These are phyloP conservation scores for Rhabdophis nuchalis DNA, from an alignment of 2,797 vertebrate genomes.

Conservation along the genomic window DNA sequence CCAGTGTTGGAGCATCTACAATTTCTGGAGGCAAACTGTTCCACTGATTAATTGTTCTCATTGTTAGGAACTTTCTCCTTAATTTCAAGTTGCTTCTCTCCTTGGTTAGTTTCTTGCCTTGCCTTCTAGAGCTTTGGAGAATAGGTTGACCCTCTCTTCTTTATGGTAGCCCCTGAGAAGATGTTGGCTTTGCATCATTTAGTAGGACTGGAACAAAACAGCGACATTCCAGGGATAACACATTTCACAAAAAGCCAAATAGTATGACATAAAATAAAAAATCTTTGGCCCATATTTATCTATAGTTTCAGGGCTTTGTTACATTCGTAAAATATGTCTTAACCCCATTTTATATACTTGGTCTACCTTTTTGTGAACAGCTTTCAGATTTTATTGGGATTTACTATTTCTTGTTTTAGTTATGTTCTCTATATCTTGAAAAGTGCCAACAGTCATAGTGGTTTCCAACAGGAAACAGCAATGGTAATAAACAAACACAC, in stretches of 20 bases:
- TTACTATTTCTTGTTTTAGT: neutral
- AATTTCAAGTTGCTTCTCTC: neutral
- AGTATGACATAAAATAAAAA: neutral
- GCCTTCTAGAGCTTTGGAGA: neutral
- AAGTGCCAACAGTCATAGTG: neutral
- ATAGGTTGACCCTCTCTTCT: neutral
- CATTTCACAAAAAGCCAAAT: neutral
- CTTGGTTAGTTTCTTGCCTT: neutral
- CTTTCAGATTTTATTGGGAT: neutral
- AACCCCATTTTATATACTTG: neutral
- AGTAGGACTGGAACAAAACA: slow-evolving; percentile 51
- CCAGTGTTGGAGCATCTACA: too few relatives aligned
- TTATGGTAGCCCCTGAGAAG: slow-evolving; percentile 38
- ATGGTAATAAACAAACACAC: neutral
- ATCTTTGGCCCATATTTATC: neutral
- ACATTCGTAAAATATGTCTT: neutral
- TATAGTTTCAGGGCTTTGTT: neutral
- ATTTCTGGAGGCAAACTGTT: too few relatives aligned
- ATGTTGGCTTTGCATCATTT: slow-evolving; percentile 68
- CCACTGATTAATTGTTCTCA: neutral
- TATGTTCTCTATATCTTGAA: neutral
- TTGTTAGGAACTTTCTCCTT: neutral
- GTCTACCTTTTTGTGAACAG: neutral
- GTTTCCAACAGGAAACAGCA: neutral
- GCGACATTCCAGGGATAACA: neutral